These are phyloP conservation scores for Pocillopora grandis DNA, from an alignment of 92 coral and sea anemone genomes.

Conservation along the genomic window DNA sequence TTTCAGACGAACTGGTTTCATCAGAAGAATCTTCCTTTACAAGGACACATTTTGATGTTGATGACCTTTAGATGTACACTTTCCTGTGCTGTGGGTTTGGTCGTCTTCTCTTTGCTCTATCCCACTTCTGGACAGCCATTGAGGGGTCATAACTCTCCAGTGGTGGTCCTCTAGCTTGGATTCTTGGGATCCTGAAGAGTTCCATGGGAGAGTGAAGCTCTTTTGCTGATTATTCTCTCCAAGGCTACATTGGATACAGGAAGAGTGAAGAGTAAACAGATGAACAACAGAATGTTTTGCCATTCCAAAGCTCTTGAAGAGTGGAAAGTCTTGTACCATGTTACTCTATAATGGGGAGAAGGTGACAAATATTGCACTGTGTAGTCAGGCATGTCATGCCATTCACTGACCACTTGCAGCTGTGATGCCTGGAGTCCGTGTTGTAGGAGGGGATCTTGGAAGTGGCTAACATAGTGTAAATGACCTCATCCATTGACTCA, in stretches of 20 bases:
- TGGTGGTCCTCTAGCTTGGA: too few relatives aligned
- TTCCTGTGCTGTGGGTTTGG: too few relatives aligned
- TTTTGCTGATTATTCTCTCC: too few relatives aligned
- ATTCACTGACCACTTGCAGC: slow-evolving; percentile 40
- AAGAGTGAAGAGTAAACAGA: slow-evolving; percentile 43
- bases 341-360: slow-evolving; percentile 29
- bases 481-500: slow-evolving; percentile 8
- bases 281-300: slow-evolving; percentile 39
- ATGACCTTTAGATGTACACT: too few relatives aligned
- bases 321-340: slow-evolving; percentile 41
- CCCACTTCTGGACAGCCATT: too few relatives aligned
- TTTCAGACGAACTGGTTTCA: too few relatives aligned
- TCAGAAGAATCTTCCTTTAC: too few relatives aligned
- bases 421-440: slow-evolving; percentile 46
- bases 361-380: slow-evolving; percentile 43
- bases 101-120: too few relatives aligned
- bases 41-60: too few relatives aligned
- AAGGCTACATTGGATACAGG: slow-evolving; percentile 42
- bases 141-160: too few relatives aligned
- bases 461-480: slow-evolving; percentile 16
- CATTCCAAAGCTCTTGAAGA: slow-evolving; percentile 47
- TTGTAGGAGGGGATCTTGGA: slow-evolving; percentile 43
- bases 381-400: slow-evolving; percentile 59
- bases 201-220: too few relatives aligned
- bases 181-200: too few relatives aligned